A percentile compares a stretch with the other conserved stretches of the same genome.
phyloP scores from a whole-genome alignment of 2,888 invertebrate genomes.

The Neoitamus cyanurus region DNA sequence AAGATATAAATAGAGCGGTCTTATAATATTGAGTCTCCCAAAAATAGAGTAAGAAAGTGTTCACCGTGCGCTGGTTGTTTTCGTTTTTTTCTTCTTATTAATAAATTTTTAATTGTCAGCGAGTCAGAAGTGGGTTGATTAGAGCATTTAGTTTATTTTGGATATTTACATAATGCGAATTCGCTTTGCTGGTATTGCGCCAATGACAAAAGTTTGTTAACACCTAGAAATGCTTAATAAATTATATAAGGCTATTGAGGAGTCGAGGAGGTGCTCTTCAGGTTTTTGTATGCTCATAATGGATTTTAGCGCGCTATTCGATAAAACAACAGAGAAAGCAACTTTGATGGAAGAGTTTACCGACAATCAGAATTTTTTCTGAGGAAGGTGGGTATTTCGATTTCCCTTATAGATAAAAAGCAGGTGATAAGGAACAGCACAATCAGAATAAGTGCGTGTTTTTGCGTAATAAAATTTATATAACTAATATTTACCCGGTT shows the following conservation, averaged over 20 bases:
- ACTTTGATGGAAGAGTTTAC: background rate
- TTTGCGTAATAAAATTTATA: background rate
- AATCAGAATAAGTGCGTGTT: background rate
- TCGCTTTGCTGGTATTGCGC: background rate
- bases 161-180: background rate
- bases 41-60: background rate
- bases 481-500: background rate
- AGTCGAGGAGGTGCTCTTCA: background rate
- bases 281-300: background rate
- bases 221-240: background rate
- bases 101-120: background rate
- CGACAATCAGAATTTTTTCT: background rate
- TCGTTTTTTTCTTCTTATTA: background rate
- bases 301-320: background rate
- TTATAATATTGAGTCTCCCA: background rate
- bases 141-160: background rate
- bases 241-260: background rate
- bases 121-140: background rate
- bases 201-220: conserved; percentile 1
- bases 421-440: background rate
- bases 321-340: background rate
- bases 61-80: background rate
- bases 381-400: background rate
- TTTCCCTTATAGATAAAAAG: background rate
- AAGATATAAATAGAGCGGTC: background rate